A percentile compares a stretch with the other conserved stretches of the same genome.
These are phyloP conservation scores for Ptychodera flava DNA, from an alignment of 35 echinoderm and acorn worm genomes.

Conservation along the genomic window DNA sequence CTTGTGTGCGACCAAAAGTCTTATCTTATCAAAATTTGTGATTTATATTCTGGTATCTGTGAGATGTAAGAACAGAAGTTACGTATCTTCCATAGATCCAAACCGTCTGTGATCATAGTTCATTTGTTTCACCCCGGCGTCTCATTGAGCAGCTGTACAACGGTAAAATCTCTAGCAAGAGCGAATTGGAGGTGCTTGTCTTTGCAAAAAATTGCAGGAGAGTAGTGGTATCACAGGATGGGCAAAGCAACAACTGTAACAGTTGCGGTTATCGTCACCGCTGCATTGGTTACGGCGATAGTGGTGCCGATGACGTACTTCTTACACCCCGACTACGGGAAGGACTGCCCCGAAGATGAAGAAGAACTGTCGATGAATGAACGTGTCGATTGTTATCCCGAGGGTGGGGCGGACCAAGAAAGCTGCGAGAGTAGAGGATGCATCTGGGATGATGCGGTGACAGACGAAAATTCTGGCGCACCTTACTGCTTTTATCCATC, in stretches of 20 bases:
- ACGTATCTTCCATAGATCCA: no score
- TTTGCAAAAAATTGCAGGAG: no score
- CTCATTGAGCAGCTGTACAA: no score
- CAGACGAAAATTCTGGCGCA: constrained; percentile 9
- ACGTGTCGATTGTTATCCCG: constrained; percentile 57
- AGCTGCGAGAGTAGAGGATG: constrained; percentile 47
- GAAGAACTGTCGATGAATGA: constrained; percentile 10
- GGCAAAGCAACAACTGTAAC: not conserved
- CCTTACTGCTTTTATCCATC: constrained; percentile 66
- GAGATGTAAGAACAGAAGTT: no score
- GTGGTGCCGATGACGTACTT: constrained; percentile 52
- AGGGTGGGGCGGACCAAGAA: constrained; percentile 27
- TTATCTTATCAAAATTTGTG: no score
- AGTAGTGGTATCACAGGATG: no score
- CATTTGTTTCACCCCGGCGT: no score
- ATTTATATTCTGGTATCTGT: no score
- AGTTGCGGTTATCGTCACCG: not conserved
- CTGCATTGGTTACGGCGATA: constrained; percentile 2
- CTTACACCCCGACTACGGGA: constrained; percentile 39
- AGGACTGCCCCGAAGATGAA: not conserved
- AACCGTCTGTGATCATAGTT: no score
- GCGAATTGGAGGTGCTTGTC: no score
- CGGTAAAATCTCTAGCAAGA: no score
- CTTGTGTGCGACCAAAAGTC: no score
- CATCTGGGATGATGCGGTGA: constrained; percentile 7